A percentile compares a stretch with the other conserved stretches of the same genome.
These are phyloP conservation scores for Corvus moneduloides DNA, from an alignment of 2,113 vertebrate genomes.

Conservation along the genomic window DNA sequence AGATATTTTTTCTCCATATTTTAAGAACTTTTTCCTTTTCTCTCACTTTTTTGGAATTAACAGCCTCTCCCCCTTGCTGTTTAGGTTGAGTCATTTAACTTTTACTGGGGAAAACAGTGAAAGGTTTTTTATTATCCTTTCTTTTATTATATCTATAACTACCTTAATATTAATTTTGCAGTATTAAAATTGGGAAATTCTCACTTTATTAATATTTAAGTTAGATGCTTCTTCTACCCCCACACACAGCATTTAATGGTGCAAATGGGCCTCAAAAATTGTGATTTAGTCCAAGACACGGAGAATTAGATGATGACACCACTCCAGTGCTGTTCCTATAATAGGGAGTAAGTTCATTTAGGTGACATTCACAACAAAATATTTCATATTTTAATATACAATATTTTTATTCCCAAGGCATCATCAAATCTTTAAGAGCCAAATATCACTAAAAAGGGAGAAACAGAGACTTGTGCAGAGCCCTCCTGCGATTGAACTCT, in stretches of 20 bases:
- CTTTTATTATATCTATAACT: neutral
- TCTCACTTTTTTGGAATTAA: neutral
- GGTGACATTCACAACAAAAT: neutral
- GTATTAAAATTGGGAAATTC: neutral
- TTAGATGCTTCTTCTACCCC: neutral
- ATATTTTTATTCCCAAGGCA: neutral
- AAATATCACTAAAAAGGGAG: neutral
- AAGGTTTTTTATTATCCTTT: neutral
- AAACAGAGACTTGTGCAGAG: neutral
- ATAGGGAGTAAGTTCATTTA: neutral
- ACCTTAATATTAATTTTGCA: neutral
- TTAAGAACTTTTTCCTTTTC: neutral
- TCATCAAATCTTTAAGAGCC: neutral
- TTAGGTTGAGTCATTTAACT: neutral
- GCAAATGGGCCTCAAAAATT: neutral
- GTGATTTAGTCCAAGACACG: neutral
- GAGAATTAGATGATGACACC: neutral
- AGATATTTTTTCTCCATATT: neutral
- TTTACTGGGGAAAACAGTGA: neutral
- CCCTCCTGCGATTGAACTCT: neutral
- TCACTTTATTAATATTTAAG: neutral
- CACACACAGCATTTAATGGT: accelerated
- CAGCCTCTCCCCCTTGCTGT: neutral
- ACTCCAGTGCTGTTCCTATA: neutral
- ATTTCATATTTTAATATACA: neutral